Conservation (phyloP, 2,888 invertebrate species). For the Lutraria lutraria region DNA sequence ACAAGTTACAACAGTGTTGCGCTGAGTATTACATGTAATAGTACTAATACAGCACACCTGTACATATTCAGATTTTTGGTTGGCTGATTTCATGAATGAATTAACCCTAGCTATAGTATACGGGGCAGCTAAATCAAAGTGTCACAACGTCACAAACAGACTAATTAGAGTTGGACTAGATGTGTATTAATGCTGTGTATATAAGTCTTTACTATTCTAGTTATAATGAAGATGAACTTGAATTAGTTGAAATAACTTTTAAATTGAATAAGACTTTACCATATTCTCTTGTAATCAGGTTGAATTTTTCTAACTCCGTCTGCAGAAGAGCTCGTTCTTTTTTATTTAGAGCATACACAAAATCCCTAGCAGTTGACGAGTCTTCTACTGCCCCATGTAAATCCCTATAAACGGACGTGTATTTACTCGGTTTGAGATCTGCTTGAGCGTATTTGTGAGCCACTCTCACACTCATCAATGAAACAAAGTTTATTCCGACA, state of each 20-base stretch:
- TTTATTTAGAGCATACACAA: constrained; percentile 79
- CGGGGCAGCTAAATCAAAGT: too few relatives aligned
- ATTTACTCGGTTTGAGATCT: constrained; percentile 62
- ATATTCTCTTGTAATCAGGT: constrained; percentile 45
- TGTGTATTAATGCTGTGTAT: too few relatives aligned
- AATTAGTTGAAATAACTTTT: background rate
- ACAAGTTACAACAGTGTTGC: too few relatives aligned
- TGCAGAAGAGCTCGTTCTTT: constrained; percentile 78
- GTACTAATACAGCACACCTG: too few relatives aligned
- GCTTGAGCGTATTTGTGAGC: constrained; percentile 70
- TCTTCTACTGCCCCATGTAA: constrained; percentile 72
- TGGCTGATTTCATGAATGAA: too few relatives aligned
- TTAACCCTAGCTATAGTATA: too few relatives aligned
- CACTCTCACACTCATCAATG: constrained; percentile 43
- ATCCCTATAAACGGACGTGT: constrained; percentile 69
- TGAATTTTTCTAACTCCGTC: constrained; percentile 77
- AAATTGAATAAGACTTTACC: background rate
- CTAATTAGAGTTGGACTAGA: too few relatives aligned
- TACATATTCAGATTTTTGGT: too few relatives aligned
- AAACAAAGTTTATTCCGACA: constrained; percentile 36
- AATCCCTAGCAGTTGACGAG: constrained; percentile 75
- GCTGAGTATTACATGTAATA: too few relatives aligned
- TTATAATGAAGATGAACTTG: too few relatives aligned
- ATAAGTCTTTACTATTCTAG: too few relatives aligned
- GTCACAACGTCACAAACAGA: too few relatives aligned